Evolutionary conservation across 2,113 vertebrate genomes (phyloP), one percentile per base, ranked within the genome.

Genomic region (Electrona antarctica): DNA sequence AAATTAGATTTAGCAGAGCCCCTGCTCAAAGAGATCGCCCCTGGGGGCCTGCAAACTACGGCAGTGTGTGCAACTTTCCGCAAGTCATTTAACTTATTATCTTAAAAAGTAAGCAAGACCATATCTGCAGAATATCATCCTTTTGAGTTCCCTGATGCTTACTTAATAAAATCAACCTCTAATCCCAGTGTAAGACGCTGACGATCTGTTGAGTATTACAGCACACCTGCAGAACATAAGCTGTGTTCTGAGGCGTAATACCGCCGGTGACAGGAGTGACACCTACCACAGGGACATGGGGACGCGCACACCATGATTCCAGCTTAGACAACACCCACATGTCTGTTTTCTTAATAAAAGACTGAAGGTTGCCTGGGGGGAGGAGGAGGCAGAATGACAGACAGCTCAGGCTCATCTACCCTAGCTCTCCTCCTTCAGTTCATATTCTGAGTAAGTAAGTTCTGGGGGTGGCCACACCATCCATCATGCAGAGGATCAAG

Each of bases 181-280:
- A 90, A 92, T 87, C 85, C 88, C 60, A 2, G n/a, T 81, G 73
- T 88, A 85, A 90, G 80, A 68, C 65, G 0, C 55, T 55, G 48
- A 77, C 69, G 67, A 88, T 84, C 81, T 81, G 64, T 62, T 66
- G 72, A 51, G 79, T 71, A 81, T 84, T 88, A 87, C 41, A 67
- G 73, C 69, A 81, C 80, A 87, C 86, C 86, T 85, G 84, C 78
- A 67, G 63, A 69, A 84, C 67, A 79, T 82, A 82, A 84, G 78
- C 77, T 78, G 81, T 76, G 72, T 74, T 76, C 73, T 87, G 66
- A 83, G 77, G 72, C 67, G 76, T 80, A 80, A 79, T 74, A 60
- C 69, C 68, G 68, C 69, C 69, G 60, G 57, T 68, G 78, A 84
- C 66, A 69, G 2, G 59, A 85, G 29, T 82, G 74, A 82, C 66